Percentiles rank a stretch among this genome's conserved stretches.
These are phyloP conservation scores for Ephydatia muelleri DNA, from an alignment of 37 sponge, comb jelly and placozoan species.

Conservation along the genomic window DNA sequence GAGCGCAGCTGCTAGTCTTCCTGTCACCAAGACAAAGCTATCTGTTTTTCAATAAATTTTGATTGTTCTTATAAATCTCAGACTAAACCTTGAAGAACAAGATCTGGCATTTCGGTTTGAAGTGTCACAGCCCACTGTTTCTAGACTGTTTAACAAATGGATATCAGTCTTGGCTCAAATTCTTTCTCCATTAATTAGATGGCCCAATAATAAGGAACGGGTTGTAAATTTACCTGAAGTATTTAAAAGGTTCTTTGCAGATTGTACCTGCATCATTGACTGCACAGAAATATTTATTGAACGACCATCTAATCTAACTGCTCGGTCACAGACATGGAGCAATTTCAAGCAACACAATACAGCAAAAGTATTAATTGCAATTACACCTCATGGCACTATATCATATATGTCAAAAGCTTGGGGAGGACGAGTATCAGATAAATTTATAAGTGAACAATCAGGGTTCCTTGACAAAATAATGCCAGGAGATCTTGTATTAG, in stretches of 20 bases:
- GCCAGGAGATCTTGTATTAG: conserved; percentile 37
- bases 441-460: conserved; percentile 53
- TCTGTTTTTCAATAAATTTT: too few relatives aligned
- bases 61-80: too few relatives aligned
- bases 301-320: conserved; percentile 7
- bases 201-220: conserved; percentile 27
- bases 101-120: too few relatives aligned
- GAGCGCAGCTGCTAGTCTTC: too few relatives aligned
- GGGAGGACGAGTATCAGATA: conserved; percentile 70
- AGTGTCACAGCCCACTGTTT: too few relatives aligned
- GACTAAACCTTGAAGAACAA: too few relatives aligned
- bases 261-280: conserved; percentile 25
- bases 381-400: conserved; percentile 32
- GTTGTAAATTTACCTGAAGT: conserved; percentile 23
- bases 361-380: conserved; percentile 48
- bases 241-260: conserved; percentile 31
- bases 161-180: too few relatives aligned
- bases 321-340: conserved; percentile 32
- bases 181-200: conserved; percentile 14
- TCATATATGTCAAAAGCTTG: conserved; percentile 48
- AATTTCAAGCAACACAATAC: conserved; percentile 62
- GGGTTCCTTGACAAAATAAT: conserved; percentile 38
- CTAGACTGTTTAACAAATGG: too few relatives aligned
- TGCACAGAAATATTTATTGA: conserved; percentile 42
- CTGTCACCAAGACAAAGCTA: too few relatives aligned